Evolutionary conservation across 2,113 vertebrate genomes (phyloP), one percentile per base, ranked within the genome.

Genomic region (Formicarius rufipectus): DNA sequence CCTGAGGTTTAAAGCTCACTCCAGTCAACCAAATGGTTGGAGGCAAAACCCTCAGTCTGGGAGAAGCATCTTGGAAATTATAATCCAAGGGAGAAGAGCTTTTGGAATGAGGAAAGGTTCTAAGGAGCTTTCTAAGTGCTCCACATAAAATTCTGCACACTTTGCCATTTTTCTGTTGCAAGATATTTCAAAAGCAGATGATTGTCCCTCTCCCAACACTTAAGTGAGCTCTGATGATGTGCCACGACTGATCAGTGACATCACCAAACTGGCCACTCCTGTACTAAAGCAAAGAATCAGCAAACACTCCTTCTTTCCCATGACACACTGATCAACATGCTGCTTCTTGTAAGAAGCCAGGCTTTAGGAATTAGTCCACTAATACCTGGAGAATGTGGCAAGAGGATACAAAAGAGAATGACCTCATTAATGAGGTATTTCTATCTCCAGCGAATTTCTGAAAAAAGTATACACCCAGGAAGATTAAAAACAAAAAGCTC

Each of bases 341-440:
- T 68, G 72, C 53, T 83, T 72, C 92, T 86, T 79, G 58, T 76
- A 74, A 74, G 59, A 74, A 86, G 59, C 13, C 59, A 89, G 35
- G 52, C 47, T 95, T 93, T 78, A 77, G 31, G 28, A 66, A 64
- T 86, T 55, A 59, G 52, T 17, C 39, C 67, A 78, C 10, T 79
- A n/a, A 79, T 4, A 80, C 53, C 2, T 60, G 67, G 88, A 90
- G 79, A 88, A 86, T 42, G 42, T 9, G 30, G 53, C 75, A 52
- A 89, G n/a, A 82, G 24, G 37, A 74, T 11, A 74, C 1, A 25
- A 27, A 87, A 81, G 35, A 37, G 22, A 75, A 63, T 37, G 35
- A 87, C 25, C 28, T n/a, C 53, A 31, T 4, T 83, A 21, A 52
- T 4, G 22, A 47, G 10, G 24, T 20, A 76, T 16, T 83, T 75